Conservation (phyloP, 2,888 invertebrate species). For the Spilosoma lubricipeda region DNA sequence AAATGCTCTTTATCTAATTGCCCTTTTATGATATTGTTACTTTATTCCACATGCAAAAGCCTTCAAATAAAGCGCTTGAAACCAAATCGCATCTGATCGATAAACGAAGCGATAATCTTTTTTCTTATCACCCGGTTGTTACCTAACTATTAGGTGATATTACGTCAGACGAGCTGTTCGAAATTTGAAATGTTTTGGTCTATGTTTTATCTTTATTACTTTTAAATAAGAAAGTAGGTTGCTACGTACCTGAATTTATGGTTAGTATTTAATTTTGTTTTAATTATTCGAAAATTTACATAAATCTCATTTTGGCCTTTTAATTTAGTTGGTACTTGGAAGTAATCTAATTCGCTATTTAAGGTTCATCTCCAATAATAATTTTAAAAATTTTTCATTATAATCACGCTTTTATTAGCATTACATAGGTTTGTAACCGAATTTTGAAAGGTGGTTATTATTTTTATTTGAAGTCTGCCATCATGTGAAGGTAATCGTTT, state of each 20-base stretch:
- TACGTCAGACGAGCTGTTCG: conserved; percentile 33
- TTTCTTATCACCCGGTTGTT: conserved; percentile 37
- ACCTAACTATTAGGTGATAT: conserved; percentile 54
- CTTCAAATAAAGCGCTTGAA: conserved; percentile 23
- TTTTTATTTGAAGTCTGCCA: too few relatives aligned
- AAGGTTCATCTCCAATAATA: too few relatives aligned
- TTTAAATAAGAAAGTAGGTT: conserved; percentile 25
- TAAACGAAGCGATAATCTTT: conserved; percentile 23
- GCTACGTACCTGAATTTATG: conserved; percentile 29
- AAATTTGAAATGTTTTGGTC: conserved; percentile 32
- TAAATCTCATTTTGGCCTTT: too few relatives aligned
- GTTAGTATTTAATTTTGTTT: conserved; percentile 1
- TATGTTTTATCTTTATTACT: conserved; percentile 27
- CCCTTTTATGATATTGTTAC: not conserved
- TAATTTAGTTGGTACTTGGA: too few relatives aligned
- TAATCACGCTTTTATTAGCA: too few relatives aligned
- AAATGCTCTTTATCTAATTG: not conserved
- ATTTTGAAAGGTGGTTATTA: too few relatives aligned
- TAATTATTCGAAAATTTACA: too few relatives aligned
- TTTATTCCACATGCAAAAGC: not conserved
- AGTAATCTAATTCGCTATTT: too few relatives aligned
- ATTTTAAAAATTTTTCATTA: too few relatives aligned
- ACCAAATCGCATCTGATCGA: conserved; percentile 21
- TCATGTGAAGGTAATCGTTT: too few relatives aligned
- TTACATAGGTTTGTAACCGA: too few relatives aligned